Base-by-base conservation (phyloP, 1,140 invertebrate species). In the Armadillidium nasatum region DNA sequence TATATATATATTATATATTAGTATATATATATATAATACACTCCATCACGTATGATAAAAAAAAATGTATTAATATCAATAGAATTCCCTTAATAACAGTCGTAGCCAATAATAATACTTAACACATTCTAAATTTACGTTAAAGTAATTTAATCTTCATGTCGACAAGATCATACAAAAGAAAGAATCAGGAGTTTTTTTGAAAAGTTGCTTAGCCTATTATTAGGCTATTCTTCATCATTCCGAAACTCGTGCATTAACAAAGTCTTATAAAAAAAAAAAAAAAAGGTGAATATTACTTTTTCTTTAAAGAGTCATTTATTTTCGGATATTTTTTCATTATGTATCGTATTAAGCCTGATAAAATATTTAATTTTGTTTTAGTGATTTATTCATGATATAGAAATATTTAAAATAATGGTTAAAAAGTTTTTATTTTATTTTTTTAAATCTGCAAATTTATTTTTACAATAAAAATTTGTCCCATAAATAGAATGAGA, bases 161-260 rank as follows among this genome's bases (percentile, higher is more conserved):
- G 50, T 60, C 50, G 19, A 60, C 50, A 60, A 33, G 50, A 60
- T 60, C 50, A 60, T 60, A 60, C 11, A 60, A 19, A 13, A 15
- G 11, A 19, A 15, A 60, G 19, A 33, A 60, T 13, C 19, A 60
- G 50, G 50, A 13, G 2, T 60, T 60, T 19, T 15, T 13, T 60
- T 60, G 50, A 33, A 33, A 33, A 33, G 33, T 33, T 33, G 50
- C 50, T 19, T 60, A 60, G 50, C 50, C 50, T 60, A 60, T 60
- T 19, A 60, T 60, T 60, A 60, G 50, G 50, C 50, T 60, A 60
- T 60, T 60, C 50, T 60, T 60, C 50, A 60, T 15, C 50, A 60
- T 60, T 13, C 19, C 50, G 50, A 60, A 15, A 60, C 50, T 60
- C 50, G 19, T 60, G 19, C 50, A 60, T 60, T 60, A 60, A 3